Percentiles rank a stretch among this genome's conserved stretches.
Evolutionary conservation across 2,797 vertebrate species (phyloP).

Genomic region (Aeoliscus strigatus): DNA sequence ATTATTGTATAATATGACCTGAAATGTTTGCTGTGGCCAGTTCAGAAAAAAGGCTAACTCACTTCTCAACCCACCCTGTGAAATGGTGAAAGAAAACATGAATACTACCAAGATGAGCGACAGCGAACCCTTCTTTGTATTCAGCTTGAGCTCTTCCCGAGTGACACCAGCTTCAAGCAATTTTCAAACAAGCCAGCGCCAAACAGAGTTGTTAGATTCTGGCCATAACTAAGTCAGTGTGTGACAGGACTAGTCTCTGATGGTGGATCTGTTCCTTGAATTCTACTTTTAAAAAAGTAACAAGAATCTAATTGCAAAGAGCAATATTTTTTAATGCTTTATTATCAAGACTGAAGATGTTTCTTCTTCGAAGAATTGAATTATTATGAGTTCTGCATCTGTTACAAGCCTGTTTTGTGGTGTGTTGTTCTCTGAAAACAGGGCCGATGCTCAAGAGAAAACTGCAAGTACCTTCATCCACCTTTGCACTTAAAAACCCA

Average conservation of each 20-base stretch:
- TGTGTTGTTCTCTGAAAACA: constrained; percentile 54
- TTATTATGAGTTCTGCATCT: no score
- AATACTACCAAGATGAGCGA: no score
- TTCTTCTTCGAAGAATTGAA: background rate
- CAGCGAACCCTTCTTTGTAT: no score
- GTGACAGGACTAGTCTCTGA: constrained; percentile 10
- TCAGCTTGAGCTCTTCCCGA: no score
- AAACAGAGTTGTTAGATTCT: constrained; percentile 2
- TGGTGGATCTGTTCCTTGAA: background rate
- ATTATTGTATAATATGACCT: no score
- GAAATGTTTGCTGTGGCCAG: no score
- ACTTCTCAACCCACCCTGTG: no score
- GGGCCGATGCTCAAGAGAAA: constrained; percentile 97
- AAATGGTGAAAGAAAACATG: no score
- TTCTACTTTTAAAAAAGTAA: constrained; percentile 1
- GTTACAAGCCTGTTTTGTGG: no score
- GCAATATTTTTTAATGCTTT: background rate
- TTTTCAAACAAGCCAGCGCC: background rate
- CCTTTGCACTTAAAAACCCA: constrained; percentile 98
- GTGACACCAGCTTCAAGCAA: no score
- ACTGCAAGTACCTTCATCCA: constrained; percentile 99
- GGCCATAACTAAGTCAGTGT: constrained; percentile 6
- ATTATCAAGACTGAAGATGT: background rate
- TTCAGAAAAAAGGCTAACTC: no score
- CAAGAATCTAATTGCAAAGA: background rate